Percentiles rank a stretch among this genome's conserved stretches.
phyloP scores from a whole-genome alignment of 1,140 invertebrate species.

The Limonius californicus region DNA sequence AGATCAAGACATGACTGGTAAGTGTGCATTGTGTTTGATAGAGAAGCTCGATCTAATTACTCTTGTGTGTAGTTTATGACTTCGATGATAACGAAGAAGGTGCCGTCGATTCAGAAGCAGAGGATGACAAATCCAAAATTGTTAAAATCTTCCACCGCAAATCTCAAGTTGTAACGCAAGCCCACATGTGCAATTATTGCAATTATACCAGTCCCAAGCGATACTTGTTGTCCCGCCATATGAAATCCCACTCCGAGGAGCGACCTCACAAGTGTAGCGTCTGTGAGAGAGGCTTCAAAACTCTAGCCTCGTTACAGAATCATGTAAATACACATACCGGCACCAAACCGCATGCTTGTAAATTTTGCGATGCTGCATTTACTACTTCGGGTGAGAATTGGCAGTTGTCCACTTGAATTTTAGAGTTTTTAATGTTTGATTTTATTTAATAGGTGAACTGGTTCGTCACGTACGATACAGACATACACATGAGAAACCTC shows the following conservation, averaged over 20 bases:
- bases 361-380: constrained; percentile 88
- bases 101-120: constrained; percentile 59
- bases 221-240: constrained; percentile 87
- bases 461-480: constrained; percentile 88
- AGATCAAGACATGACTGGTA: constrained; percentile 56
- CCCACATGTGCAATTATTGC: constrained; percentile 85
- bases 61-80: constrained; percentile 53
- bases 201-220: constrained; percentile 86
- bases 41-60: constrained; percentile 2
- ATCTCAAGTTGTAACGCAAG: constrained; percentile 64
- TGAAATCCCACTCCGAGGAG: constrained; percentile 95
- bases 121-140: constrained; percentile 69
- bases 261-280: constrained; percentile 91
- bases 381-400: constrained; percentile 81
- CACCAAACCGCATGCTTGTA: constrained; percentile 91
- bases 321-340: constrained; percentile 97
- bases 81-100: constrained; percentile 63
- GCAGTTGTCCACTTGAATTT: not conserved
- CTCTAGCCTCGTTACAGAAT: constrained; percentile 87
- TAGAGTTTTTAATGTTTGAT: not conserved
- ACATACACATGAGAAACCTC: constrained; percentile 94
- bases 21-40: not conserved
- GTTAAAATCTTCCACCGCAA: constrained; percentile 66
- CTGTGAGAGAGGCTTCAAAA: constrained; percentile 94
- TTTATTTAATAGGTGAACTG: constrained; percentile 76